A percentile compares a stretch with the other conserved stretches of the same genome.
These are phyloP conservation scores for Tyto alba DNA, from an alignment of 2,113 vertebrate genomes.

Conservation along the genomic window DNA sequence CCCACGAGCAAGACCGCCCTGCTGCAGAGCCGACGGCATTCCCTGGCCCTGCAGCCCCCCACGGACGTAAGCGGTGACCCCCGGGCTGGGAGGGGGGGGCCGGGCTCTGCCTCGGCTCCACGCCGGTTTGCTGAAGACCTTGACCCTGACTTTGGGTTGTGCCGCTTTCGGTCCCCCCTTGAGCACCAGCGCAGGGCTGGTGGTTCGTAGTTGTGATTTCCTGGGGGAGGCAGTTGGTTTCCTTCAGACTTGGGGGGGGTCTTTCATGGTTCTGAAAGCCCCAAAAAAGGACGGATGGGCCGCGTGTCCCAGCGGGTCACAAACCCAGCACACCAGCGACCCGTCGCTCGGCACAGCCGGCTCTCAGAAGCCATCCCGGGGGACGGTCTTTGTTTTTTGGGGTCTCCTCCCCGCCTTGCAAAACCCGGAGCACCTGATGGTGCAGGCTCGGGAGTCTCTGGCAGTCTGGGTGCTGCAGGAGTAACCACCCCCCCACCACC, in stretches of 20 bases:
- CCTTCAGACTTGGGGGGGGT: rapidly evolving
- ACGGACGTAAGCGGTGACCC: constrained; percentile 32
- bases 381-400: rapidly evolving
- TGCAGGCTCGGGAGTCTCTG: neutral
- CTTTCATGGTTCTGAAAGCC: rapidly evolving
- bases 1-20: constrained; percentile 58
- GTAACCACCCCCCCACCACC: too few relatives aligned
- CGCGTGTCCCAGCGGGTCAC: rapidly evolving
- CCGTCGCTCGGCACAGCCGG: rapidly evolving
- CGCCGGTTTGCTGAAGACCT: rapidly evolving
- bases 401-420: neutral
- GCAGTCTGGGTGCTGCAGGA: neutral
- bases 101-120: neutral
- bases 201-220: neutral
- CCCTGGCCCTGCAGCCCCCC: neutral
- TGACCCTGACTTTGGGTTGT: rapidly evolving
- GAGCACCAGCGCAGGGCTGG: rapidly evolving
- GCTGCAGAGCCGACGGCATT: constrained; percentile 63
- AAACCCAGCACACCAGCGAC: neutral
- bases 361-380: neutral
- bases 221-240: rapidly evolving
- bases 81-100: neutral
- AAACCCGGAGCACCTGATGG: neutral
- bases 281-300: rapidly evolving
- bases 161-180: rapidly evolving